Conservation (phyloP, 2,113 vertebrate genomes). For the Hystrix cristata region DNA sequence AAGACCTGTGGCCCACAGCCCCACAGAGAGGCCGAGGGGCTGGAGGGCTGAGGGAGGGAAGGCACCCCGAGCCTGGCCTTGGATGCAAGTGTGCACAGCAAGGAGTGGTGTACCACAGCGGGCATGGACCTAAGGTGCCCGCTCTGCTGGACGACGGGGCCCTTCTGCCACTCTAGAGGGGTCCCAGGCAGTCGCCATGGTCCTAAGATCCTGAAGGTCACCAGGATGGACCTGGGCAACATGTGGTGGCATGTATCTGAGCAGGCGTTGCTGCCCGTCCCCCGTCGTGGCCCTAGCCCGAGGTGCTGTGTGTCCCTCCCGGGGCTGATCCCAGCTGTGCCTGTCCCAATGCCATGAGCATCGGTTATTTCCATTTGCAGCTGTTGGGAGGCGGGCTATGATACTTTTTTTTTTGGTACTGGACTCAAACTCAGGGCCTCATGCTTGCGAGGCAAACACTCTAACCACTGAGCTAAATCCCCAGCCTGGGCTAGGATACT, state of each 20-base stretch:
- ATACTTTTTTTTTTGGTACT: not conserved
- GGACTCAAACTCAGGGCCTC: too few species aligned
- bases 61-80: not conserved
- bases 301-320: not conserved
- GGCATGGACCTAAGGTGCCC: not conserved
- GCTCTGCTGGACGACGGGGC: rapidly evolving
- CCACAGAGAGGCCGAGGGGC: not conserved
- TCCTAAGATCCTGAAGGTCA: not conserved
- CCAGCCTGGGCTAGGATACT: not conserved
- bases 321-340: rapidly evolving
- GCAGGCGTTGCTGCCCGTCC: not conserved
- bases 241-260: not conserved
- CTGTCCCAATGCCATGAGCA: rapidly evolving
- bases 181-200: not conserved
- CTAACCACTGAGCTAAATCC: too few species aligned
- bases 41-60: rapidly evolving
- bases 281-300: not conserved
- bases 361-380: not conserved
- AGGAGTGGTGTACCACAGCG: rapidly evolving
- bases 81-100: rapidly evolving
- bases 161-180: not conserved
- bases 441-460: too few species aligned
- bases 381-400: not conserved
- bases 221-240: not conserved
- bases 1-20: not conserved